A percentile compares a stretch with the other conserved stretches of the same genome.
These are phyloP conservation scores for Carassius carassius DNA, from an alignment of 2,113 vertebrate genomes.

Conservation along the genomic window DNA sequence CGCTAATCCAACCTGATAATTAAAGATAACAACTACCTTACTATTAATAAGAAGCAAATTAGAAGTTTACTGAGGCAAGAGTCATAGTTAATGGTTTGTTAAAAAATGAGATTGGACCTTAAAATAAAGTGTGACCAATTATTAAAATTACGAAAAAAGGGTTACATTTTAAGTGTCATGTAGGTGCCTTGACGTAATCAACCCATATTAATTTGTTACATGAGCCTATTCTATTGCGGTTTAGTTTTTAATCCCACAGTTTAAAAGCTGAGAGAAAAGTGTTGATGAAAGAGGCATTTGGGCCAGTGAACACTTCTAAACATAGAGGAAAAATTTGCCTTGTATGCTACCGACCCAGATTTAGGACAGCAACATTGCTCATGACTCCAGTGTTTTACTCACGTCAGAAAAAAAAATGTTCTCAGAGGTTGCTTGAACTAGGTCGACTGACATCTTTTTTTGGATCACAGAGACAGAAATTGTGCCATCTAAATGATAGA, in stretches of 20 bases:
- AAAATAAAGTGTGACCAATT: too few species aligned
- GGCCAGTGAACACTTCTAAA: constrained; percentile 10
- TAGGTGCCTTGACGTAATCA: not conserved
- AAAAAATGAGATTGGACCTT: too few species aligned
- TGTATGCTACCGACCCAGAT: constrained; percentile 72
- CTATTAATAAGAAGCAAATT: too few species aligned
- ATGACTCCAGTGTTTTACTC: constrained; percentile 78
- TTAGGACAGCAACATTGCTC: constrained; percentile 80
- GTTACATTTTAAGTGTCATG: not conserved
- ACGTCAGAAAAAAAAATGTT: constrained; percentile 76
- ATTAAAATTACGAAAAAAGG: too few species aligned
- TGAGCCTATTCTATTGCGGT: not conserved
- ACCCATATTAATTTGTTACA: not conserved
- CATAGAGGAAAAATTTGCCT: constrained; percentile 68
- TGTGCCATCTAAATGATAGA: constrained; percentile 78
- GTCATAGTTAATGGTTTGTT: too few species aligned
- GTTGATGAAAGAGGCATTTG: not conserved
- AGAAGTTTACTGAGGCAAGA: too few species aligned
- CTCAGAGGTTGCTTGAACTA: constrained; percentile 78
- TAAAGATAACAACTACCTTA: too few species aligned
- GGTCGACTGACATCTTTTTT: constrained; percentile 79
- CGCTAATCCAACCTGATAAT: too few species aligned
- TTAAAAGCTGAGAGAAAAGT: not conserved
- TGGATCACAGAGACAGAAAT: constrained; percentile 78
- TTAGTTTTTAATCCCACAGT: not conserved